Percentiles rank a stretch among this genome's conserved stretches.
phyloP scores from a whole-genome alignment of 2,888 invertebrate genomes.

The Oxystoma pomonae region DNA sequence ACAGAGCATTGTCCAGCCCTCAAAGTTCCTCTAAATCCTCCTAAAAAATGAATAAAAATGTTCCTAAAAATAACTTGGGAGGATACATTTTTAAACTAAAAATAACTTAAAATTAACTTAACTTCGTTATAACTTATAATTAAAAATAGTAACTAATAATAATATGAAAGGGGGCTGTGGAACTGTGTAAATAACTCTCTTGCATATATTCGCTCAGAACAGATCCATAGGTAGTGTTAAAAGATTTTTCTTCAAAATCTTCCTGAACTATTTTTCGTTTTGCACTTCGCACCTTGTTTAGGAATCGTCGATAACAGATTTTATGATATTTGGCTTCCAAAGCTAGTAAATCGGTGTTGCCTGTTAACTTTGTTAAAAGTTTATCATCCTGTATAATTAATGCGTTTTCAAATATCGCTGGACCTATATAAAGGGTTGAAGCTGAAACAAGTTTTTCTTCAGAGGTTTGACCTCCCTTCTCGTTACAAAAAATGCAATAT shows the following conservation, averaged over 20 bases:
- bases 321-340: slow-evolving; percentile 7
- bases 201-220: too few species aligned
- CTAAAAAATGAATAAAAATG: too few species aligned
- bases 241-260: background rate
- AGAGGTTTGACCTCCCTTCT: background rate
- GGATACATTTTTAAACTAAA: too few species aligned
- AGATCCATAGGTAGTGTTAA: too few species aligned
- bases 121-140: too few species aligned
- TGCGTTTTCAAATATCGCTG: slow-evolving; percentile 3
- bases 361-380: slow-evolving; percentile 3
- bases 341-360: slow-evolving; percentile 2
- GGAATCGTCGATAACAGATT: background rate
- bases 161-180: too few species aligned
- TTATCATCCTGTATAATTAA: background rate
- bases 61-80: too few species aligned
- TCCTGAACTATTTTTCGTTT: background rate
- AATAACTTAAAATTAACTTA: too few species aligned
- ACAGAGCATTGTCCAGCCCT: too few species aligned
- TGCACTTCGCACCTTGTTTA: background rate
- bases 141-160: too few species aligned
- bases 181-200: too few species aligned
- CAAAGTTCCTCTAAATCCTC: too few species aligned
- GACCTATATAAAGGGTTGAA: background rate
- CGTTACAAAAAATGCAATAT: background rate
- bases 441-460: background rate